Conservation (phyloP, 2,113 vertebrate genomes). For the Xerus inauris region DNA sequence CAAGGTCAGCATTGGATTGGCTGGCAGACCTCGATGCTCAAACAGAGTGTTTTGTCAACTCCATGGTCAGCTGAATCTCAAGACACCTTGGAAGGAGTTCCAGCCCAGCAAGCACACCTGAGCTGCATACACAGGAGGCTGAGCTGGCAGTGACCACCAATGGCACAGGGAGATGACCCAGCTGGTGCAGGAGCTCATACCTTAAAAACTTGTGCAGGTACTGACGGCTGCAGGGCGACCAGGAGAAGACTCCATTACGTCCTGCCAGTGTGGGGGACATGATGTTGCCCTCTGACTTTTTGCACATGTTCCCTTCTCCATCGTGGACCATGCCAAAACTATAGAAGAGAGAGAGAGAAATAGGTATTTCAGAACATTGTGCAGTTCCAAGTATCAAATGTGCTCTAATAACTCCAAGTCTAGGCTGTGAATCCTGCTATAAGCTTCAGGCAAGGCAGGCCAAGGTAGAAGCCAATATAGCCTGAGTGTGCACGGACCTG, state of each 20-base stretch:
- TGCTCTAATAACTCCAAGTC: fast-evolving
- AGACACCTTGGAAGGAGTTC: neutral
- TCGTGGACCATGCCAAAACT: slow-evolving; percentile 97
- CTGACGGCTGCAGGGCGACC: slow-evolving; percentile 94
- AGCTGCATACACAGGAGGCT: fast-evolving
- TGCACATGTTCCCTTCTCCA: slow-evolving; percentile 94
- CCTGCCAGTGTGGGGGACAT: slow-evolving; percentile 95
- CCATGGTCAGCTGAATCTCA: neutral
- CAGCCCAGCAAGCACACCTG: neutral
- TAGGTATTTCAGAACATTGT: neutral
- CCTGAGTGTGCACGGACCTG: fast-evolving
- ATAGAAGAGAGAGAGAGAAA: neutral
- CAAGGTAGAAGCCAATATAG: neutral
- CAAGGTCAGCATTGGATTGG: neutral
- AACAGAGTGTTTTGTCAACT: neutral
- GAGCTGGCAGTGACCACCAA: fast-evolving
- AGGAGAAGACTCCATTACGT: slow-evolving; percentile 94
- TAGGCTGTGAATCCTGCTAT: fast-evolving
- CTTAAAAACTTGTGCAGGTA: slow-evolving; percentile 93
- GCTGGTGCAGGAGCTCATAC: slow-evolving; percentile 72
- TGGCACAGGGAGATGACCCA: fast-evolving
- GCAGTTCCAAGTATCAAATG: fast-evolving
- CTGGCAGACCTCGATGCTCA: neutral
- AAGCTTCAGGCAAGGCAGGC: neutral
- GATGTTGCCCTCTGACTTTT: slow-evolving; percentile 94